Evolutionary conservation across 2,888 invertebrate genomes (phyloP).

Genomic region (Plebejus anna): DNA sequence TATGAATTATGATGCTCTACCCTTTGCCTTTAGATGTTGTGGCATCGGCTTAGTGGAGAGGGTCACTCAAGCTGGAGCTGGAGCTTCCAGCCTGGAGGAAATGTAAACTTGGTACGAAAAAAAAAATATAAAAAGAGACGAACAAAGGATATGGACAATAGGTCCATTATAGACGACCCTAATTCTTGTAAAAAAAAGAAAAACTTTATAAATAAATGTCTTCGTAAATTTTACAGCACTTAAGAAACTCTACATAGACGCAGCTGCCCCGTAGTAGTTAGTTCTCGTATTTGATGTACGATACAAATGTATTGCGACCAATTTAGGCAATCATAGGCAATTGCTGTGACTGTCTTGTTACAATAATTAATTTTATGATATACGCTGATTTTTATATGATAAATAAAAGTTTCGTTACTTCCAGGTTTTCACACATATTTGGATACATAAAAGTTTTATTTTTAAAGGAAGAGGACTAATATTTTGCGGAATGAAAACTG

Average conservation of each 20-base stretch:
- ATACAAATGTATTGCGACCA: slow-evolving; percentile 53
- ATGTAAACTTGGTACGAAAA: no score
- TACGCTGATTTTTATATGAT: neutral
- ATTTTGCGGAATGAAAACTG: no score
- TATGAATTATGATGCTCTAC: no score
- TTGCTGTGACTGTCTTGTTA: slow-evolving; percentile 54
- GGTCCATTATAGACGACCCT: no score
- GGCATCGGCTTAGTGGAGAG: no score
- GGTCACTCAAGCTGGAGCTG: no score
- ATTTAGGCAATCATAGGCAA: slow-evolving; percentile 68
- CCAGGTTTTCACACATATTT: neutral
- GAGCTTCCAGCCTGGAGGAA: no score
- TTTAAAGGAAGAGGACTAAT: neutral
- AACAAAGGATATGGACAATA: no score
- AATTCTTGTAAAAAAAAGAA: no score
- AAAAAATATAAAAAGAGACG: no score
- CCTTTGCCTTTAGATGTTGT: no score
- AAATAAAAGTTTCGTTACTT: neutral
- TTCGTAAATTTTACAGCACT: neutral
- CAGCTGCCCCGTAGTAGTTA: neutral
- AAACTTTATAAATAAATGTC: no score
- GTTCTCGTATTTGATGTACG: slow-evolving; percentile 19
- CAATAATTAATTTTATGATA: slow-evolving; percentile 32
- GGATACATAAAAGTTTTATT: neutral
- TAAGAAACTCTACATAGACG: neutral